Evolutionary conservation across 1,140 invertebrate species (phyloP), one percentile per base, ranked within the genome.

Genomic region (Phenacoccus solenopsis): DNA sequence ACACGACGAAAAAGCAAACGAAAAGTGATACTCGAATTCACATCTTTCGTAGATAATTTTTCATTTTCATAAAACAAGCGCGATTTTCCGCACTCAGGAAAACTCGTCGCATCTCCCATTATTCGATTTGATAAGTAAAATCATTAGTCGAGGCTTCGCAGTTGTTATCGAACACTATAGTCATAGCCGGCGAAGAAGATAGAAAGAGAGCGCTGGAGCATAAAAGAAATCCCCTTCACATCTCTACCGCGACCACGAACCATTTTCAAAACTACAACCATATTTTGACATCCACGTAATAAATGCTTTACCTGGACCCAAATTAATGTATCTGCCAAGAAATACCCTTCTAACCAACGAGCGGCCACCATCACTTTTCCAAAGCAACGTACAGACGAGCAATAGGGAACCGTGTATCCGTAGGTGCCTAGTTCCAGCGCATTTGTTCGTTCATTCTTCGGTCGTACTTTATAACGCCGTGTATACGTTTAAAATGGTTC

Each of bases 221-320:
- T 49, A 49, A 49, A 49, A 49, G 38, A n/a, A 49, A 32, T 13
- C 5, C 38, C 38, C 38, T 49, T 49, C 16, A n/a, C 38, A n/a
- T n/a, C 2, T 9, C 2, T 7, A 32, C 30, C 5, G 30, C 13
- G 30, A 32, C 5, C 30, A 32, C 30, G 30, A 32, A n/a, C 4
- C 38, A 49, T 49, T 49, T 49, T 49, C 38, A 49, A 49, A 49
- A 49, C 38, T 49, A 49, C 38, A 49, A 49, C 38, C 38, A 49
- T 49, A 49, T 49, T 49, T n/a, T 49, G 38, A 49, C 38, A 49
- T 49, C 38, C 12, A n/a, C 38, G 38, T 49, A 9, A 49, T 49
- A 49, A 49, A 49, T 49, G 38, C 20, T 49, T 49, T 49, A 49
- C 38, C 38, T 49, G 38, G 38, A 49, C 38, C 16, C 38, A 49